Percentiles rank a stretch among this genome's conserved stretches.
Evolutionary conservation across 1,140 invertebrate species (phyloP).

Genomic region (Zeugodacus cucurbitae): DNA sequence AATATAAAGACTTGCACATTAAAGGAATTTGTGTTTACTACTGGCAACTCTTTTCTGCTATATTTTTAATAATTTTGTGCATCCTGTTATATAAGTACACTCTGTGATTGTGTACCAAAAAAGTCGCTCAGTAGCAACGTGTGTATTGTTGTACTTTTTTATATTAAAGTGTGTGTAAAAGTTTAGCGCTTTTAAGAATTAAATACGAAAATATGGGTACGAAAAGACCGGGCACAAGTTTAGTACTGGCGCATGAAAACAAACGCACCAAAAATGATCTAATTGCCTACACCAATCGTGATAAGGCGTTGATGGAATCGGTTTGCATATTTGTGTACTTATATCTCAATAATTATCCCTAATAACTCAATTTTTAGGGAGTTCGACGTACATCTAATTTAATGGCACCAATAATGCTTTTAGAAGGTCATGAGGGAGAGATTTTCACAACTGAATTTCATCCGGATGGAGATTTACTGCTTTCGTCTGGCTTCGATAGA

Average conservation of each 20-base stretch:
- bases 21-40: too few relatives aligned
- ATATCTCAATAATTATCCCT: slow-evolving; percentile 77
- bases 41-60: too few relatives aligned
- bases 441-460: slow-evolving; percentile 95
- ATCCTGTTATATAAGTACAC: not conserved
- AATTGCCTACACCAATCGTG: slow-evolving; percentile 60
- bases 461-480: slow-evolving; percentile 93
- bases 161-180: not conserved
- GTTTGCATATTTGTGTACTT: slow-evolving; percentile 61
- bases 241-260: slow-evolving; percentile 72
- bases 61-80: not conserved
- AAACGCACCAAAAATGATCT: slow-evolving; percentile 76
- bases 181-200: not conserved
- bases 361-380: slow-evolving; percentile 49
- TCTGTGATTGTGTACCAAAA: not conserved
- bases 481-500: slow-evolving; percentile 96
- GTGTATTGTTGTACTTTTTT: not conserved
- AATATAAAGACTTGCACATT: too few relatives aligned
- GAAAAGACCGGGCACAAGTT: slow-evolving; percentile 65
- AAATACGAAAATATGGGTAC: slow-evolving; percentile 35
- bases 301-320: slow-evolving; percentile 62
- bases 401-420: slow-evolving; percentile 93
- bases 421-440: slow-evolving; percentile 97
- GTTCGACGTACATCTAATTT: slow-evolving; percentile 89
- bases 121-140: not conserved